Conservation (phyloP, 2,797 vertebrate species). For the Remorina albescens region DNA sequence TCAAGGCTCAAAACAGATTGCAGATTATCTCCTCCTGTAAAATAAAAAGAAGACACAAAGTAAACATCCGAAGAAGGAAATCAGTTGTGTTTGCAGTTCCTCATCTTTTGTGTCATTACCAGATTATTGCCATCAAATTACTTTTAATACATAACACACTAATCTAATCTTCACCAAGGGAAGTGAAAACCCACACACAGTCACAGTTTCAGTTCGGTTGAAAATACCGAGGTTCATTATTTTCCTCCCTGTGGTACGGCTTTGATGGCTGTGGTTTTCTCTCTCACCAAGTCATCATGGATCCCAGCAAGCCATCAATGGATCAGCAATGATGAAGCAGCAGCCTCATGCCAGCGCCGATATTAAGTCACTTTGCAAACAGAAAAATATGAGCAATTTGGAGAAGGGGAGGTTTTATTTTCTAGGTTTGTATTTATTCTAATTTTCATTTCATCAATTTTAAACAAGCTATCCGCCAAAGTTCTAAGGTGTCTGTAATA, state of each 20-base stretch:
- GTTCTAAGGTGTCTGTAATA: constrained; percentile 36
- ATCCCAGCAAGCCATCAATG: constrained; percentile 14
- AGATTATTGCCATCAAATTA: constrained; percentile 8
- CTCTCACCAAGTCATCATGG: constrained; percentile 3
- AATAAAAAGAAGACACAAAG: neutral
- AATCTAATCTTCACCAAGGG: constrained; percentile 11
- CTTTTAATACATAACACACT: constrained; percentile 21
- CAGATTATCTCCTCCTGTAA: constrained; percentile 28
- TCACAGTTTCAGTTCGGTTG: constrained; percentile 16
- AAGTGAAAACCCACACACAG: constrained; percentile 19
- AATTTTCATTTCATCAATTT: constrained; percentile 36
- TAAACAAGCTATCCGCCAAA: constrained; percentile 43
- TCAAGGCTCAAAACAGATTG: constrained; percentile 14
- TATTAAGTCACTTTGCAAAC: constrained; percentile 8
- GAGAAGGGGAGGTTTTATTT: constrained; percentile 8
- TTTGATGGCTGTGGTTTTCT: constrained; percentile 40
- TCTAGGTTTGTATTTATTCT: neutral
- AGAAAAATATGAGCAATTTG: constrained; percentile 19
- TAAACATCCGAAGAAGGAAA: neutral
- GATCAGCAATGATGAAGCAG: constrained; percentile 31
- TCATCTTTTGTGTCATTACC: constrained; percentile 8
- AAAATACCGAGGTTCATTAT: constrained; percentile 45
- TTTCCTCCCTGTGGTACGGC: constrained; percentile 44
- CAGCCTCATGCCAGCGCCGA: constrained; percentile 12
- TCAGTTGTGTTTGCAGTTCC: neutral